phyloP scores from a whole-genome alignment of 2,888 invertebrate genomes.

The Dicyrtoma fusca region DNA sequence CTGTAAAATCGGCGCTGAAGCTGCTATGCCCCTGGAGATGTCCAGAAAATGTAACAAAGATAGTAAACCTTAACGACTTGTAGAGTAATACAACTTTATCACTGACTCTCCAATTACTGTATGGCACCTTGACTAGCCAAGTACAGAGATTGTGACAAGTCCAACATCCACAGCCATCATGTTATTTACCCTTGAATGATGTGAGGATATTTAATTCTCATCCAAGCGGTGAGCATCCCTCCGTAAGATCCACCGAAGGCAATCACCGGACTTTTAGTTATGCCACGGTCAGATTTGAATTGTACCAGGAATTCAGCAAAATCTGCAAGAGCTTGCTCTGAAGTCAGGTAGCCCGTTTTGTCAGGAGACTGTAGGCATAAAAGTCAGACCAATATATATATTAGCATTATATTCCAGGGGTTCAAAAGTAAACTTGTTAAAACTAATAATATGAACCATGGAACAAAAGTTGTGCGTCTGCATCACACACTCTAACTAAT shows the following conservation, averaged over 20 bases:
- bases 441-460: not conserved
- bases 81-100: no score
- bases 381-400: no score
- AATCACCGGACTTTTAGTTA: slow-evolving; percentile 74
- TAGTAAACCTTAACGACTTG: no score
- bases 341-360: slow-evolving; percentile 80
- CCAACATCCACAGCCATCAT: no score
- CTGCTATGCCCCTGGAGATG: slow-evolving; percentile 76
- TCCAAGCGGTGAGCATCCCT: slow-evolving; percentile 96
- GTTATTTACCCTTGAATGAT: slow-evolving; percentile 70
- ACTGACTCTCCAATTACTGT: no score
- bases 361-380: slow-evolving; percentile 63
- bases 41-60: no score
- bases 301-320: slow-evolving; percentile 77
- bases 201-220: slow-evolving; percentile 94
- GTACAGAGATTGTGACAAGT: no score
- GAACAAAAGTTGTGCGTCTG: no score
- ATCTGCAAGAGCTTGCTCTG: slow-evolving; percentile 92
- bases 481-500: no score
- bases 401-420: not conserved
- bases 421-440: no score
- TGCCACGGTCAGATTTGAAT: slow-evolving; percentile 64
- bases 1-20: slow-evolving; percentile 89
- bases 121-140: no score
- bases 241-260: slow-evolving; percentile 91